These are phyloP conservation scores for Idris sp. DNA, from an alignment of 1,140 invertebrate species.

Conservation along the genomic window DNA sequence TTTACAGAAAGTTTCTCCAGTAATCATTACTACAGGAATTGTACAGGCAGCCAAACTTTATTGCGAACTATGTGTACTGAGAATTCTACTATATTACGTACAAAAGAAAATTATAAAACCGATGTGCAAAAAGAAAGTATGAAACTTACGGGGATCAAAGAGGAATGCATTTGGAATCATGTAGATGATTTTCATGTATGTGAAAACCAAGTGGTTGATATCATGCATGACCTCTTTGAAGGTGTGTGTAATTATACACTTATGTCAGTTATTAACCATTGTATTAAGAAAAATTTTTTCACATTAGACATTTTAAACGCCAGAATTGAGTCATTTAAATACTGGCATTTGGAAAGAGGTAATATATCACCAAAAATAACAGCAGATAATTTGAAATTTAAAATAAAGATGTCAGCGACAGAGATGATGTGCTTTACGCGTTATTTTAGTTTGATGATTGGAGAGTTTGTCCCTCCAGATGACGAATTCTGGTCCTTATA, in stretches of 20 bases:
- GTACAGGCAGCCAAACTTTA: too few relatives aligned
- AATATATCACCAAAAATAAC: conserved; percentile 6
- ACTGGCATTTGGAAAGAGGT: not conserved
- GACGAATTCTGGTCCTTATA: conserved; percentile 29
- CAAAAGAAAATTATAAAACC: not conserved
- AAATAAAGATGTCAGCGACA: conserved; percentile 27
- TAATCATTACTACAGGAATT: conserved; percentile 7
- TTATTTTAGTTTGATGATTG: conserved; percentile 41
- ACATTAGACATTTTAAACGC: conserved; percentile 5
- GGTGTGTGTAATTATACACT: conserved; percentile 2
- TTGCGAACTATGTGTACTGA: not conserved
- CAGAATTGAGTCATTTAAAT: conserved; percentile 10
- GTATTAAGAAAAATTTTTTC: not conserved
- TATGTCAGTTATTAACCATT: not conserved
- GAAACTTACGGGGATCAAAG: not conserved
- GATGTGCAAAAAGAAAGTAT: not conserved
- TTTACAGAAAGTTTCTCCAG: conserved; percentile 6
- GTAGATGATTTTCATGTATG: conserved; percentile 6
- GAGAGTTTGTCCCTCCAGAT: conserved; percentile 31
- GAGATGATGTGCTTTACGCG: conserved; percentile 23
- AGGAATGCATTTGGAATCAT: not conserved
- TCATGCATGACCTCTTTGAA: conserved; percentile 2
- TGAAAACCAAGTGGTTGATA: not conserved
- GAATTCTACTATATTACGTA: not conserved
- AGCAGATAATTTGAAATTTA: conserved; percentile 14